Evolutionary conservation across 2,113 vertebrate genomes (phyloP).

Genomic region (Labrus mixtus): DNA sequence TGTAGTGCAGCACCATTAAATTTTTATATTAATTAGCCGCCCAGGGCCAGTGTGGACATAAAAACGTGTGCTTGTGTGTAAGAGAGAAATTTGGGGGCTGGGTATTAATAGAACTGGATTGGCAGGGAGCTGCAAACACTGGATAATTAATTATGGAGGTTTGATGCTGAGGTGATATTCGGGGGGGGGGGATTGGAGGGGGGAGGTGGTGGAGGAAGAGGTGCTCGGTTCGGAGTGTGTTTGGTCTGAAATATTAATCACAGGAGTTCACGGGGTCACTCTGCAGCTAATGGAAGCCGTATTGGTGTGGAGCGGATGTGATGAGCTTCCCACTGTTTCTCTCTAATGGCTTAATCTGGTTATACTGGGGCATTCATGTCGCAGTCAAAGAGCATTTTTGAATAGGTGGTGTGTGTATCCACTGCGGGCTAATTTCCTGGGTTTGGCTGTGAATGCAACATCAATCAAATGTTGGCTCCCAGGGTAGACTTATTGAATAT

Average conservation of each 20-base stretch:
- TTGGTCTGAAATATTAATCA: conserved; percentile 79
- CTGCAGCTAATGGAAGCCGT: conserved; percentile 67
- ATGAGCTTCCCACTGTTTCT: conserved; percentile 70
- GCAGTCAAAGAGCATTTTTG: conserved; percentile 56
- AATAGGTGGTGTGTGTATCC: conserved; percentile 43
- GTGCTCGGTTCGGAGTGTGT: conserved; percentile 50
- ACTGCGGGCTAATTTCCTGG: conserved; percentile 48
- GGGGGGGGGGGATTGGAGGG: neutral
- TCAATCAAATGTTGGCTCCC: conserved; percentile 48
- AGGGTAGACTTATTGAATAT: conserved; percentile 3
- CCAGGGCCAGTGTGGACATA: conserved; percentile 55
- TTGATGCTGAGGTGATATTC: conserved; percentile 58
- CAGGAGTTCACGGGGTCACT: conserved; percentile 61
- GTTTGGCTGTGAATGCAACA: conserved; percentile 34
- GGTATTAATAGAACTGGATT: conserved; percentile 65
- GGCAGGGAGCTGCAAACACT: conserved; percentile 60
- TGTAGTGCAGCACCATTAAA: conserved; percentile 61
- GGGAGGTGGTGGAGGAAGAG: conserved; percentile 31
- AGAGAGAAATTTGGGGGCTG: conserved; percentile 36
- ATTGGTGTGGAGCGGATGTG: conserved; percentile 40
- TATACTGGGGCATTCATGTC: conserved; percentile 50
- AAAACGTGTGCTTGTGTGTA: conserved; percentile 33
- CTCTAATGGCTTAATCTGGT: conserved; percentile 65
- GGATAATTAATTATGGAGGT: conserved; percentile 76
- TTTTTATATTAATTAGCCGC: conserved; percentile 73